Base-by-base conservation (phyloP, 1,140 invertebrate species). In the Triops cancriformis region DNA sequence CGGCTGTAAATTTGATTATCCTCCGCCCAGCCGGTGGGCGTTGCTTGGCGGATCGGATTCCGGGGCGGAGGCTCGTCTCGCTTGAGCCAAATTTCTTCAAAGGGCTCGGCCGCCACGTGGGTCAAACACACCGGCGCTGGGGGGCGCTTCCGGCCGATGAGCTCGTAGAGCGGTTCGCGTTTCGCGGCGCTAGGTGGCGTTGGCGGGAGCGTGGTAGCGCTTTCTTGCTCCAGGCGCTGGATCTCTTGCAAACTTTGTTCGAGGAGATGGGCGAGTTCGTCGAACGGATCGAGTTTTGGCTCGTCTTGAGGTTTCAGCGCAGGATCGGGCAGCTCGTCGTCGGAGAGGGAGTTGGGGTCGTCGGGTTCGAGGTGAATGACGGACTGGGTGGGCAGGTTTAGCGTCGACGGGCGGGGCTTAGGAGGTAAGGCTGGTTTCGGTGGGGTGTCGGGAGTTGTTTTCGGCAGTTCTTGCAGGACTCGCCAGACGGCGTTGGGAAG, bases 171-270 rank as follows among this genome's bases (percentile, higher is more conserved):
- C n/a, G 77, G 77, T 37, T 78, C 77, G 26, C 77, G 18, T 78
- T 78, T 78, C 7, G 64, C 23, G 27, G 14, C 27, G 9, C 7
- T 45, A 12, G 14, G 0, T 12, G 73, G 7, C 14, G 18, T 4
- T 42, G 37, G 23, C 0, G 27, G 26, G 23, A 14, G 12, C 26
- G 73, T 73, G 73, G 31, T 31, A 2, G 77, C 23, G 26, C 45
- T 72, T 27, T 78, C 72, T 45, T 78, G 72, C 43, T 74, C 74
- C 73, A 31, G 43, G 31, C 77, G 77, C 23, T 64, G 14, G 31
- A 78, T 78, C 41, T 78, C 77, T 45, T 78, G 77, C 3, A 78
- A 42, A 41, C 77, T 78, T 18, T 45, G 72, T 31, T 78, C 77
- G 0, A 78, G 41, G 26, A 78, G 11, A 45, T 78, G 64, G 26